Evolutionary conservation across 2,113 vertebrate genomes (phyloP), one percentile per base, ranked within the genome.

Genomic region (Thamnophis sirtalis): DNA sequence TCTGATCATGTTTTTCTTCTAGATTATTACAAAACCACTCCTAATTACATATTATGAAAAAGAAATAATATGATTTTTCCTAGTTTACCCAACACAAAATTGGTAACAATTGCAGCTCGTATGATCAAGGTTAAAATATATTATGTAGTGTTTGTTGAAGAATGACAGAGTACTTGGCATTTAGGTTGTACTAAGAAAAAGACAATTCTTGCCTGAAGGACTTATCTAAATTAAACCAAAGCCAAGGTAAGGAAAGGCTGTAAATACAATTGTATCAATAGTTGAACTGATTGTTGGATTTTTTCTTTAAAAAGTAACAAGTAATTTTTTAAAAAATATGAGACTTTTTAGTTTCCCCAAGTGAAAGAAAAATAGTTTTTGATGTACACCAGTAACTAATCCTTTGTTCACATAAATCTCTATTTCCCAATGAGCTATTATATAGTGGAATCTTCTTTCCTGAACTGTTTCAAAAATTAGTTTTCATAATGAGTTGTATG

Each of bases 101-200:
- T 84, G 24, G 28, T n/a, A 91, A 90, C 85, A 93, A 91, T 73
- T 87, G 89, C 54, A 90, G 53, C 86, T 84, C 58, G 15, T 84
- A 88, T 91, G 90, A 90, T 54, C 53, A 91, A 84, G 86, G 86
- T 68, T 88, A 68, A 93, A 93, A 91, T 90, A 54, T 91, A 93
- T 90, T 93, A 88, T 93, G 87, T 91, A 93, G 89, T 93, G 86
- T 93, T 93, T 90, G 38, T 90, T 87, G 63, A 92, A 58, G 85
- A 51, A 87, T 88, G 60, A 92, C 58, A 90, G 89, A 87, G 51
- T 80, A 51, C 89, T 90, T 87, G 63, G 89, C 54, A 93, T 63
- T 63, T 60, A n/a, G 60, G 51, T 68, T 84, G 53, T 88, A 60
- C 60, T 50, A n/a, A 93, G 53, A 88, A 43, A 54, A 93, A 93